phyloP scores from a whole-genome alignment of 2,888 invertebrate species.

The Apoda limacodes region DNA sequence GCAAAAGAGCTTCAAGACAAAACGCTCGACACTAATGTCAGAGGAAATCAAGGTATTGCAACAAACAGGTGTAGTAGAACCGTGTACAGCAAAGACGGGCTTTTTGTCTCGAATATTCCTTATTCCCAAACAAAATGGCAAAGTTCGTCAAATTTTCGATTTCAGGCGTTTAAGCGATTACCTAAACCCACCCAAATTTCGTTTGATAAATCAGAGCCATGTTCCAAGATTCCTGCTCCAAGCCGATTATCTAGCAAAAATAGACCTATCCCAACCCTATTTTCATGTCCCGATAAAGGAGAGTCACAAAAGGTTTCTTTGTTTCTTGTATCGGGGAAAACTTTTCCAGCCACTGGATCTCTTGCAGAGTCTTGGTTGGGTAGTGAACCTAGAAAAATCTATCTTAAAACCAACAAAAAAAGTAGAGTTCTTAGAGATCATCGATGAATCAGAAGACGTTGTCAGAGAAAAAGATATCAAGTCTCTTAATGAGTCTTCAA shows the following conservation, averaged over 20 bases:
- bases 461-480: not conserved
- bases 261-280: constrained; percentile 9
- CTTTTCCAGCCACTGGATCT: not conserved
- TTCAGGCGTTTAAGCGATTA: constrained; percentile 1
- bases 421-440: constrained; percentile 6
- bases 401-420: not conserved
- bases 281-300: constrained; percentile 7
- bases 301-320: constrained; percentile 6
- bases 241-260: constrained; percentile 4
- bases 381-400: constrained; percentile 4
- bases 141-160: constrained; percentile 3
- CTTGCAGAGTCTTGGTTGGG: constrained; percentile 3
- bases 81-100: too few species aligned
- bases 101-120: constrained; percentile 6
- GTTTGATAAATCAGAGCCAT: constrained; percentile 1
- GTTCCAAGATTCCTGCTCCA: constrained; percentile 1
- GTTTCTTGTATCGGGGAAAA: not conserved
- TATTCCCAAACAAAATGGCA: constrained; percentile 2
- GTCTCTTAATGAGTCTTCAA: too few species aligned
- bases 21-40: constrained; percentile 1
- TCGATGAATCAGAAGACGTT: too few species aligned
- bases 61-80: not conserved
- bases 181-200: constrained; percentile 3
- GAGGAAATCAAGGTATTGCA: not conserved
- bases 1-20: constrained; percentile 4